Base-by-base conservation (phyloP, 2,888 invertebrate genomes). In the Torymus tubicola region DNA sequence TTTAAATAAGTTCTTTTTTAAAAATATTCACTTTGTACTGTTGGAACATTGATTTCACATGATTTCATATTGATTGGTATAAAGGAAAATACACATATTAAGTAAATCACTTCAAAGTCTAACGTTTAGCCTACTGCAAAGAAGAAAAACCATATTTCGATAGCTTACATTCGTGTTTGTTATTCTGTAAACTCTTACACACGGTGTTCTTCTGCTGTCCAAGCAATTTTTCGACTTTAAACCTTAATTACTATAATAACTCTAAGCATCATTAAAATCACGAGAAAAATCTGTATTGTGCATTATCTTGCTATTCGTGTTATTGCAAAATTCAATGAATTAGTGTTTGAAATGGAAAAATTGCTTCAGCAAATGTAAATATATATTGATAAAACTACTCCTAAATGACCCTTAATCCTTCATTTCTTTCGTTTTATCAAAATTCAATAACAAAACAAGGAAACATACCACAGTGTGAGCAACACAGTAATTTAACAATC, bases 381-480 rank as follows among this genome's bases (percentile, higher is more conserved):
- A 76, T 77, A 70, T 61, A 61, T 64, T 55, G 81, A 69, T 63
- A 74, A 74, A 81, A 81, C 73, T 74, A 78, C 60, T 81, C 21
- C 61, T 72, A 67, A 69, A 77, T 68, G 61, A 76, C 50, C 69
- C 55, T 67, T 52, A 55, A 63, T 71, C 58, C n/a, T 57, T 70
- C 67, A 53, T 71, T 75, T 71, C 31, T 67, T 72, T 79, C 64
- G 64, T 74, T 76, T 79, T 68, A 76, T 70, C 67, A 70, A 80
- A 82, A 80, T 77, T 78, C 16, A 71, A 78, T 80, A 82, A 82
- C 80, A 78, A 80, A 82, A 80, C 74, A 82, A 82, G 78, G 70
- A 76, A 82, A 79, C 68, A 80, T 82, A 80, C 82, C 80, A 80
- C 80, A 78, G 76, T 76, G 78, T 78, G 80, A 82, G 77, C 74